Percentiles rank a stretch among this genome's conserved stretches.
These are phyloP conservation scores for Physella acuta DNA, from an alignment of 1,140 invertebrate genomes.

Conservation along the genomic window DNA sequence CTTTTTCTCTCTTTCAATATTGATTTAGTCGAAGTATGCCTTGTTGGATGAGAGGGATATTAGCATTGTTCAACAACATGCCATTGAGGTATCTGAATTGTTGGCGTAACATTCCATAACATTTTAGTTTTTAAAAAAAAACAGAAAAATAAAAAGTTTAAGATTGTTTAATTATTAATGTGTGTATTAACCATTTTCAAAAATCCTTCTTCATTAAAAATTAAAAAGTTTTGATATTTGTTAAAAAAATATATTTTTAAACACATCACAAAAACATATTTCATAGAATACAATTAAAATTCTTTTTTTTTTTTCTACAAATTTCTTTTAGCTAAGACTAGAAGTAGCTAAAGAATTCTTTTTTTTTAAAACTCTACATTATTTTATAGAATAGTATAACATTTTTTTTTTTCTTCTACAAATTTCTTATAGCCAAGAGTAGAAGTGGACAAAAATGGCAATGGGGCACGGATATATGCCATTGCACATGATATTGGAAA, in stretches of 20 bases:
- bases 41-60: slow-evolving; percentile 64
- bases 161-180: neutral
- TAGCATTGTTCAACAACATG: slow-evolving; percentile 60
- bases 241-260: neutral
- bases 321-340: neutral
- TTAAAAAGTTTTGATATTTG: neutral
- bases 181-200: neutral
- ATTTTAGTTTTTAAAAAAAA: neutral
- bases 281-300: too few species aligned
- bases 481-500: slow-evolving; percentile 60
- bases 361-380: neutral
- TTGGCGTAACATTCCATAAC: too few species aligned
- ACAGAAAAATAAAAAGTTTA: neutral
- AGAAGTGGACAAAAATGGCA: slow-evolving; percentile 64
- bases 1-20: slow-evolving; percentile 19
- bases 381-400: neutral
- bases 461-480: slow-evolving; percentile 63
- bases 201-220: neutral
- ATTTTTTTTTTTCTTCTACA: neutral
- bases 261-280: neutral
- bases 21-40: slow-evolving; percentile 63
- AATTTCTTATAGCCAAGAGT: slow-evolving; percentile 55
- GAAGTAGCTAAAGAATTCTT: neutral
- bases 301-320: neutral
- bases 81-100: slow-evolving; percentile 59